A percentile compares a stretch with the other conserved stretches of the same genome.
Conservation (phyloP, 1,140 invertebrate species). For the Leucophenga varia region DNA sequence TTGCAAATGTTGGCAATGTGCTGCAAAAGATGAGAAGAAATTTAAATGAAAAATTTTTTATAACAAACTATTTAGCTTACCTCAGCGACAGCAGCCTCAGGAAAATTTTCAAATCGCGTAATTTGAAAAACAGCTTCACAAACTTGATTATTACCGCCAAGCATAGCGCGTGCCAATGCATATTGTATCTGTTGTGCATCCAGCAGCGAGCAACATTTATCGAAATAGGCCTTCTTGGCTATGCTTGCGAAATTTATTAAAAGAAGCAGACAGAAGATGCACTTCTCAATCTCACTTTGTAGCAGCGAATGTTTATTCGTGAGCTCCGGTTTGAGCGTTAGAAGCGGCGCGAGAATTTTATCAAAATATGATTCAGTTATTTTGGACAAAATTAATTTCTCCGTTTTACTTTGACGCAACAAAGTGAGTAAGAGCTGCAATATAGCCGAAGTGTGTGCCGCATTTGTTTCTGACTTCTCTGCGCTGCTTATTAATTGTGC, state of each 20-base stretch:
- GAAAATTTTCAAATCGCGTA: constrained; percentile 47
- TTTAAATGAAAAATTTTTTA: neutral
- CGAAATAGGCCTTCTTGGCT: constrained; percentile 49
- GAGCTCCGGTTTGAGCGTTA: constrained; percentile 27
- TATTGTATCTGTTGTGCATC: constrained; percentile 42
- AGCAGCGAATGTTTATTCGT: constrained; percentile 25
- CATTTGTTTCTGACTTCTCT: constrained; percentile 32
- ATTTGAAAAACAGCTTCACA: constrained; percentile 41
- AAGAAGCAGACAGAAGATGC: constrained; percentile 41
- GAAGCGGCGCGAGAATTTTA: constrained; percentile 37
- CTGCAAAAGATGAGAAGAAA: constrained; percentile 14
- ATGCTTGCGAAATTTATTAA: constrained; percentile 46
- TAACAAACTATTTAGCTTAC: constrained; percentile 20
- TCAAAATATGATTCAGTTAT: constrained; percentile 51
- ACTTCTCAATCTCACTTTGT: constrained; percentile 38
- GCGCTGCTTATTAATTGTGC: constrained; percentile 31
- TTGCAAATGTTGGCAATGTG: constrained; percentile 28
- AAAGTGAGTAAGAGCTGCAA: constrained; percentile 33
- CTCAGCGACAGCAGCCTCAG: constrained; percentile 39
- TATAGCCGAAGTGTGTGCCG: constrained; percentile 29
- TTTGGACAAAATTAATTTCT: constrained; percentile 45
- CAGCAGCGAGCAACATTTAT: constrained; percentile 40
- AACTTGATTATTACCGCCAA: constrained; percentile 31
- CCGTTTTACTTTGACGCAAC: constrained; percentile 36
- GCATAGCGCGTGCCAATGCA: constrained; percentile 38